A percentile compares a stretch with the other conserved stretches of the same genome.
These are phyloP conservation scores for Acanthosoma haemorrhoidale DNA, from an alignment of 2,888 invertebrate species.

Conservation along the genomic window DNA sequence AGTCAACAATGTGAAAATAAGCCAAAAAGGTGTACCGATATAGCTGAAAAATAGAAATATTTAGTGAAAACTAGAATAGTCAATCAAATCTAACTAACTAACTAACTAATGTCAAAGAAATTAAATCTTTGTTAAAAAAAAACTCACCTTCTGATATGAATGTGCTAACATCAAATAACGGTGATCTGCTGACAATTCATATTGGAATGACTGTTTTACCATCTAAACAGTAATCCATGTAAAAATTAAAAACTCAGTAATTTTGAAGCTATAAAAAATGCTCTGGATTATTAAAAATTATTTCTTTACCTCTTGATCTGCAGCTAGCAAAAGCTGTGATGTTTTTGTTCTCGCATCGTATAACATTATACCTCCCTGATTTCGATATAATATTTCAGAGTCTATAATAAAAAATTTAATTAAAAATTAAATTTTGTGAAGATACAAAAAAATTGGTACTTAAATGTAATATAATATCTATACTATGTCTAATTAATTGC, in stretches of 20 bases:
- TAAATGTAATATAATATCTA: no score
- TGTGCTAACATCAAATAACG: slow-evolving; percentile 59
- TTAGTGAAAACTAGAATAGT: neutral
- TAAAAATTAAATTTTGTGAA: neutral
- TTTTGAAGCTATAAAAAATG: neutral
- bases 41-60: slow-evolving; percentile 53
- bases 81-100: neutral
- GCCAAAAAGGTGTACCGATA: slow-evolving; percentile 76
- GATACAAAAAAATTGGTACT: no score
- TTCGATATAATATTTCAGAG: slow-evolving; percentile 59
- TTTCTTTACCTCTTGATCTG: slow-evolving; percentile 50
- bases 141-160: slow-evolving; percentile 58
- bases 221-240: slow-evolving; percentile 45
- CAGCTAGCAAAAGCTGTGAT: slow-evolving; percentile 49
- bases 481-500: no score
- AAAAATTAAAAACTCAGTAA: slow-evolving; percentile 4
- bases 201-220: slow-evolving; percentile 49
- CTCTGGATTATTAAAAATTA: neutral
- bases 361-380: slow-evolving; percentile 54
- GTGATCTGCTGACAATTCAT: slow-evolving; percentile 60
- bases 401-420: slow-evolving; percentile 48
- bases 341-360: slow-evolving; percentile 50
- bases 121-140: neutral
- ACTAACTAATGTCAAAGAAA: neutral
- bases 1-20: slow-evolving; percentile 63